Evolutionary conservation across 1,140 invertebrate genomes (phyloP).

Genomic region (Tenebrio molitor): DNA sequence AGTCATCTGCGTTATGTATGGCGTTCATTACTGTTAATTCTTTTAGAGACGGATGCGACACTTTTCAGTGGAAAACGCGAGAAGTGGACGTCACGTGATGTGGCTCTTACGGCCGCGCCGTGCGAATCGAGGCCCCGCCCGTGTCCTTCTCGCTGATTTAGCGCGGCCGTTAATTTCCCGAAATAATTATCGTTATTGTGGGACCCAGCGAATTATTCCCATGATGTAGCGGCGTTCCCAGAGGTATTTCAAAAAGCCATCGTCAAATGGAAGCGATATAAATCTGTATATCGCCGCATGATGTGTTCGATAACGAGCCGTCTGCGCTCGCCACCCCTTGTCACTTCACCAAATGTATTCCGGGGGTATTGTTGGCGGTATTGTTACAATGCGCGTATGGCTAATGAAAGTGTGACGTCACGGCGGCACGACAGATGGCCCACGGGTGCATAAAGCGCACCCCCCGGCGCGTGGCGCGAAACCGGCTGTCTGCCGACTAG

Average conservation of each 20-base stretch:
- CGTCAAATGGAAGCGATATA: slow-evolving; percentile 38
- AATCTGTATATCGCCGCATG: slow-evolving; percentile 37
- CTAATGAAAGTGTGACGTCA: slow-evolving; percentile 40
- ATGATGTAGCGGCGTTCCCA: slow-evolving; percentile 9
- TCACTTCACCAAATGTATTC: slow-evolving; percentile 29
- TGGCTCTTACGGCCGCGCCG: too few species aligned
- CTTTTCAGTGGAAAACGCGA: too few species aligned
- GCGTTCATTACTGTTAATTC: too few species aligned
- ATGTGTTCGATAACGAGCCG: slow-evolving; percentile 35
- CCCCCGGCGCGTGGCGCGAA: slow-evolving; percentile 8
- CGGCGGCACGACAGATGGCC: slow-evolving; percentile 13
- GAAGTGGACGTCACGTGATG: too few species aligned
- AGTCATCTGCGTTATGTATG: neutral
- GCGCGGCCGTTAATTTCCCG: too few species aligned
- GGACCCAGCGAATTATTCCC: slow-evolving; percentile 26
- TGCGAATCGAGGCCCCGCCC: too few species aligned
- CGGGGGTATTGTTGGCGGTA: slow-evolving; percentile 29
- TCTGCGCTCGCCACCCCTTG: slow-evolving; percentile 35
- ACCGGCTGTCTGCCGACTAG: neutral
- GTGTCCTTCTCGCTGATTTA: too few species aligned
- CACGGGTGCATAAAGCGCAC: slow-evolving; percentile 30
- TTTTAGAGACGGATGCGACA: too few species aligned
- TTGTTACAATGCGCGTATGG: slow-evolving; percentile 33
- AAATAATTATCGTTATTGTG: slow-evolving; percentile 31
- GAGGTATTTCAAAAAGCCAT: slow-evolving; percentile 26